phyloP scores from a whole-genome alignment of 2,113 vertebrate species.

The Martes martes region DNA sequence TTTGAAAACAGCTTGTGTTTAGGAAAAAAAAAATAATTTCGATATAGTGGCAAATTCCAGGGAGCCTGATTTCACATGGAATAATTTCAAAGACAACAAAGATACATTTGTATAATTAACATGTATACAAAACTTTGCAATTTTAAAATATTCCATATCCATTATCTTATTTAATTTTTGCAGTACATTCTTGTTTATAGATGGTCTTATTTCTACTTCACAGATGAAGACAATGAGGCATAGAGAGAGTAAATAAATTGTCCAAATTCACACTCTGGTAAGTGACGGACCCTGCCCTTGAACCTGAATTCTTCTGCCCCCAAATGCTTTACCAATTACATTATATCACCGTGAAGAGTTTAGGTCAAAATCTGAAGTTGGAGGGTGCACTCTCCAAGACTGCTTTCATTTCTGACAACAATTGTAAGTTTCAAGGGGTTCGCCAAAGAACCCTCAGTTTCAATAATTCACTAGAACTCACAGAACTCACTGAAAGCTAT shows the following conservation, averaged over 20 bases:
- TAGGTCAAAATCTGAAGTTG: background rate
- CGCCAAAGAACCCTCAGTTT: background rate
- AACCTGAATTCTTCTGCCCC: constrained; percentile 8
- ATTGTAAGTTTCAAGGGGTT: background rate
- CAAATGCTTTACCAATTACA: background rate
- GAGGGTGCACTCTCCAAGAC: background rate
- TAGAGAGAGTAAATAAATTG: background rate
- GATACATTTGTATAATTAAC: constrained; percentile 22
- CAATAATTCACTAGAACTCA: background rate
- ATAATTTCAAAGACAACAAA: constrained; percentile 5
- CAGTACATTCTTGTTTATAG: background rate
- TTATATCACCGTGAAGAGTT: background rate
- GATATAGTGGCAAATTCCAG: background rate
- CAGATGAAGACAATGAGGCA: background rate
- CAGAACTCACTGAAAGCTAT: background rate
- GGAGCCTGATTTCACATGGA: background rate
- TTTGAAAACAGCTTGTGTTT: background rate
- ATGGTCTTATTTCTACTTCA: background rate
- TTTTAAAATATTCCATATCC: background rate
- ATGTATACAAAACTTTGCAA: background rate
- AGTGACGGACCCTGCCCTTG: background rate
- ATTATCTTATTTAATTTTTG: background rate
- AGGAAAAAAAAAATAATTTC: constrained; percentile 3
- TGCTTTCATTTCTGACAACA: background rate
- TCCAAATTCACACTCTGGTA: background rate